These are phyloP conservation scores for Netelia melanura DNA, from an alignment of 2,888 invertebrate species.

Conservation along the genomic window DNA sequence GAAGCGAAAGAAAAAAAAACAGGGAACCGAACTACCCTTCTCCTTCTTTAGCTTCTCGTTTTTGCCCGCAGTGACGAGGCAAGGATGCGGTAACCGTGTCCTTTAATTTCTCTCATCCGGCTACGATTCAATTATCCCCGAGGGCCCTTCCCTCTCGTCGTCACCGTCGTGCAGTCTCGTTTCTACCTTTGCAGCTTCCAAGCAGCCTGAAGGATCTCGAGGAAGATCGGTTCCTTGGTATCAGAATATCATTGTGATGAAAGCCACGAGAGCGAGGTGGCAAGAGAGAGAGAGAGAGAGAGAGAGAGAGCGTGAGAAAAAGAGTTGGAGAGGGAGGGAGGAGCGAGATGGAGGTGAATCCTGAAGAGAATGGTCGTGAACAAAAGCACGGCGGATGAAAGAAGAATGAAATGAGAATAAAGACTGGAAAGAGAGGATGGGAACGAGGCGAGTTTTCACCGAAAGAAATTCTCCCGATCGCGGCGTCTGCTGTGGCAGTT, in stretches of 20 bases:
- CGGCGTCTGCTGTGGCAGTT: constrained; percentile 24
- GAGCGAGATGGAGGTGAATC: no score
- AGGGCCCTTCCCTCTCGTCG: constrained; percentile 2
- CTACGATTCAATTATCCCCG: constrained; percentile 60
- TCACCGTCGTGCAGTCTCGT: constrained; percentile 17
- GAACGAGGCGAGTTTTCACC: constrained; percentile 5
- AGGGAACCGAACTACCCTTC: not conserved
- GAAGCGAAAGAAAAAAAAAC: not conserved
- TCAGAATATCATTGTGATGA: constrained; percentile 52
- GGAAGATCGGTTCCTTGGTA: constrained; percentile 17
- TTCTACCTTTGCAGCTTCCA: constrained; percentile 7
- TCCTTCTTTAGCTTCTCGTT: constrained; percentile 8
- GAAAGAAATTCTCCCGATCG: constrained; percentile 53
- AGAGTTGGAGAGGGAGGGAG: no score
- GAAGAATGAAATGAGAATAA: constrained; percentile 41
- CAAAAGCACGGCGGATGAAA: constrained; percentile 51
- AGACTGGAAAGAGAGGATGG: not conserved
- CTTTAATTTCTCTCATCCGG: constrained; percentile 40
- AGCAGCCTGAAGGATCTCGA: constrained; percentile 5
- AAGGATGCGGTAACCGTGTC: constrained; percentile 36
- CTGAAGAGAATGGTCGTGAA: constrained; percentile 39
- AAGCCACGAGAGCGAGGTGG: constrained; percentile 2
- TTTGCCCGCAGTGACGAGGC: not conserved
- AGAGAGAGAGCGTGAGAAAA: no score
- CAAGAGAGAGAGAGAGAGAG: no score